phyloP scores from a whole-genome alignment of 1,140 invertebrate genomes.

The Drosophila nasuta region DNA sequence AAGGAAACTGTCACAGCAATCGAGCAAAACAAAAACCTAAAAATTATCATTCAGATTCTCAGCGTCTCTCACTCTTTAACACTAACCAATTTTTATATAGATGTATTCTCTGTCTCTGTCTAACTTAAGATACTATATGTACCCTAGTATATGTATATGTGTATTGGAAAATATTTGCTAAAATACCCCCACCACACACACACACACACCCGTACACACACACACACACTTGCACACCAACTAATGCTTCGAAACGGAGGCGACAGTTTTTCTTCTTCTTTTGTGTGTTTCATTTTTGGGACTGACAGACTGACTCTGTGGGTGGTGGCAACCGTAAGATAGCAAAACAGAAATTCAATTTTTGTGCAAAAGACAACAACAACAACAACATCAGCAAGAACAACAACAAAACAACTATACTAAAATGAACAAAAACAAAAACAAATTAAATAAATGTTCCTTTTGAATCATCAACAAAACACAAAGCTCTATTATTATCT shows the following conservation, averaged over 20 bases:
- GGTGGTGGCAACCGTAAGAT: constrained; percentile 55
- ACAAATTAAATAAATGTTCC: constrained; percentile 83
- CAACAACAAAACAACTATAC: constrained; percentile 48
- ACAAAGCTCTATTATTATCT: constrained; percentile 47
- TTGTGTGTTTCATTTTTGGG: constrained; percentile 21
- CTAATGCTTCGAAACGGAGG: constrained; percentile 32
- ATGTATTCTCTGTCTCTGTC: constrained; percentile 75
- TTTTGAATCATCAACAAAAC: constrained; percentile 79
- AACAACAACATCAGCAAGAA: constrained; percentile 36
- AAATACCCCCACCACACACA: constrained; percentile 41
- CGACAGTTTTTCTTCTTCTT: constrained; percentile 41
- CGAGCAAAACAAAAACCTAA: constrained; percentile 42
- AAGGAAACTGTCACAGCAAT: constrained; percentile 32
- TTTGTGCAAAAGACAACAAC: constrained; percentile 57
- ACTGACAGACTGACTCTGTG: constrained; percentile 39
- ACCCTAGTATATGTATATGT: constrained; percentile 74
- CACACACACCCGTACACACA: constrained; percentile 29
- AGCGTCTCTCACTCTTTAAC: constrained; percentile 73
- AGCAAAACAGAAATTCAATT: constrained; percentile 75
- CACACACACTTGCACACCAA: constrained; percentile 16
- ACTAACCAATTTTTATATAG: constrained; percentile 67
- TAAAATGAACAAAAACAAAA: constrained; percentile 51
- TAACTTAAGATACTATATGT: constrained; percentile 70
- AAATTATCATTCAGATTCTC: constrained; percentile 69
- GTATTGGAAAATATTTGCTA: constrained; percentile 63